A percentile compares a stretch with the other conserved stretches of the same genome.
Conservation (phyloP, 2,113 vertebrate genomes). For the Pangasianodon hypophthalmus region DNA sequence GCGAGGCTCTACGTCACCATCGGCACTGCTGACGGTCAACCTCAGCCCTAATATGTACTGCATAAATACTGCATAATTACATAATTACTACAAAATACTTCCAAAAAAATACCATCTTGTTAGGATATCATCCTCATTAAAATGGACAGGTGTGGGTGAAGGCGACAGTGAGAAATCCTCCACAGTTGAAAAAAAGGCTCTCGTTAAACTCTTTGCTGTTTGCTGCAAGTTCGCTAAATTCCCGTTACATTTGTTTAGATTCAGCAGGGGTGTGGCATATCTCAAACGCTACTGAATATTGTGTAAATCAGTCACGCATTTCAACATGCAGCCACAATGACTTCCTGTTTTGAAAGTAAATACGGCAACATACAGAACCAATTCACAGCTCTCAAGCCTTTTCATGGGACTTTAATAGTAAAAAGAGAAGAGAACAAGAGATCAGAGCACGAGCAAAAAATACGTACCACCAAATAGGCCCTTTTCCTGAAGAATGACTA, state of each 20-base stretch:
- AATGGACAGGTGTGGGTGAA: neutral
- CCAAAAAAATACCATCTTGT: neutral
- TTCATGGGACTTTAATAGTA: neutral
- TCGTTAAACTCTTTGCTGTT: neutral
- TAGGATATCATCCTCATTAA: neutral
- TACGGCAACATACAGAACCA: neutral
- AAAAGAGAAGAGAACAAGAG: constrained; percentile 15
- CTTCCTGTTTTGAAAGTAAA: neutral
- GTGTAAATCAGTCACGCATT: neutral
- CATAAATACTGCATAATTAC: too few relatives aligned
- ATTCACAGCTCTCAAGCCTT: neutral
- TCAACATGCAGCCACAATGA: neutral
- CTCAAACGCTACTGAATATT: neutral
- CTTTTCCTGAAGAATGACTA: neutral
- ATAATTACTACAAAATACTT: too few relatives aligned
- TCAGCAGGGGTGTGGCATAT: neutral
- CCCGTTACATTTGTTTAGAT: neutral
- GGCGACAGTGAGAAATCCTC: neutral
- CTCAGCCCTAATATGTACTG: neutral
- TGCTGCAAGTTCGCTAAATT: neutral
- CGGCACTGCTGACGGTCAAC: neutral
- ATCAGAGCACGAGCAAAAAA: neutral
- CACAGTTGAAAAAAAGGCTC: neutral
- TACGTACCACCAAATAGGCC: constrained; percentile 11
- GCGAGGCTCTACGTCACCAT: neutral